phyloP scores from a whole-genome alignment of 2,797 vertebrate genomes.

The Zalophus californianus region DNA sequence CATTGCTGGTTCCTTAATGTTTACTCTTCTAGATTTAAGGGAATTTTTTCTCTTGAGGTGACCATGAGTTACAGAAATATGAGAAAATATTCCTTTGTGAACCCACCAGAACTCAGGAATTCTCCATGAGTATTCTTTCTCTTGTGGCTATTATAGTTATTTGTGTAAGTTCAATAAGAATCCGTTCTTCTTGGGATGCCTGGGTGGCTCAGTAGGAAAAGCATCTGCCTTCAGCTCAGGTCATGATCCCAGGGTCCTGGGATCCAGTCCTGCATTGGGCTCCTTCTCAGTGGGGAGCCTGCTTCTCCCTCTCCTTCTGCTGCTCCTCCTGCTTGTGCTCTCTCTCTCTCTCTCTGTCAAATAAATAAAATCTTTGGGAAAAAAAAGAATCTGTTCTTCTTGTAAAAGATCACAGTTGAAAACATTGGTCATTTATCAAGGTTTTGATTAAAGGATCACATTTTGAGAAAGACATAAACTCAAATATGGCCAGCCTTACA shows the following conservation, averaged over 20 bases:
- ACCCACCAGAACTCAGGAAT: background rate
- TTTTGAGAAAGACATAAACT: background rate
- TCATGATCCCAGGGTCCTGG: no score
- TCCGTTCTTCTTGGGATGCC: background rate
- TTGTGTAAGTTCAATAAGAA: background rate
- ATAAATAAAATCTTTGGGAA: no score
- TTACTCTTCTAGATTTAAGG: background rate
- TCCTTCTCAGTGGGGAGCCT: no score
- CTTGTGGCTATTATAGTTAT: background rate
- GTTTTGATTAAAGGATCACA: background rate
- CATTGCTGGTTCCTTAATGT: background rate
- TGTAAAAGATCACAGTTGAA: background rate
- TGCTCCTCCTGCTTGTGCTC: no score
- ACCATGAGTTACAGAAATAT: background rate
- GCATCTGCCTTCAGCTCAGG: no score
- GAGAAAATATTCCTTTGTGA: background rate
- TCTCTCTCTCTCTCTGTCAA: no score
- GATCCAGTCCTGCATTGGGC: no score
- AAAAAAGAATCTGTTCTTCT: background rate
- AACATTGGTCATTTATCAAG: background rate
- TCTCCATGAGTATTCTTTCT: background rate
- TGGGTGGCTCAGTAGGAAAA: no score
- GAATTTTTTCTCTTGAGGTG: background rate
- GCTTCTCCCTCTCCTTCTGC: no score
- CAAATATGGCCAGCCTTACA: background rate